Evolutionary conservation across 2,888 invertebrate species (phyloP).

Genomic region (Sabatieria punctata): DNA sequence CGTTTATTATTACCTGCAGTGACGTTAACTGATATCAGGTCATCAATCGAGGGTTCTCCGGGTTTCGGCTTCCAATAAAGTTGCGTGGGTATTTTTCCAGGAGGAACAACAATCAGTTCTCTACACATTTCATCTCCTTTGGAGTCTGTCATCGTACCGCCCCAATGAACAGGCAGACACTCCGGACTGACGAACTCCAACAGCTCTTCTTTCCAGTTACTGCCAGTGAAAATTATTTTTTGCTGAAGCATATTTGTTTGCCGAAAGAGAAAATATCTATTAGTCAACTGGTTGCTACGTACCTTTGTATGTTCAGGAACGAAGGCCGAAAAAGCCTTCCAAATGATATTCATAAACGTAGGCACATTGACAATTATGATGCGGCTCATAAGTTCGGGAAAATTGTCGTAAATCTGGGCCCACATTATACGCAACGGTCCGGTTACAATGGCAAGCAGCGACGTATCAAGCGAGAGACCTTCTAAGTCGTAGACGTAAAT

Average conservation of each 20-base stretch:
- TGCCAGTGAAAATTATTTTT: conserved; percentile 12
- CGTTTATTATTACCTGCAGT: too few relatives aligned
- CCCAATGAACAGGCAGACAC: conserved; percentile 20
- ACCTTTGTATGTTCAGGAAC: conserved; percentile 19
- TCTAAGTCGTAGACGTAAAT: conserved; percentile 23
- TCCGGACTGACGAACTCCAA: conserved; percentile 14
- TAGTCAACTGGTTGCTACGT: too few relatives aligned
- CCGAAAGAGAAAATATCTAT: too few relatives aligned
- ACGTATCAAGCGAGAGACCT: conserved; percentile 20
- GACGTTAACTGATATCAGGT: not conserved
- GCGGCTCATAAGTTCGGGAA: conserved; percentile 22
- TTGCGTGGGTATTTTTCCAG: not conserved
- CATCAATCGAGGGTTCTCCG: not conserved
- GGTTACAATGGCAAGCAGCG: conserved; percentile 21
- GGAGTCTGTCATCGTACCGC: conserved; percentile 17
- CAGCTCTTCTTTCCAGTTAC: conserved; percentile 11
- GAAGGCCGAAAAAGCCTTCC: conserved; percentile 24
- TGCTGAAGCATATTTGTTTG: too few relatives aligned
- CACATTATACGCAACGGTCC: conserved; percentile 28
- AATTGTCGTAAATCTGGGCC: conserved; percentile 28
- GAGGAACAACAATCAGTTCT: not conserved
- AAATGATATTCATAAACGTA: conserved; percentile 23
- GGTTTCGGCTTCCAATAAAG: not conserved
- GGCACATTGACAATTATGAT: conserved; percentile 25
- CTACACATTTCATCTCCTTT: not conserved